These are phyloP conservation scores for Tenthredo mesomela DNA, from an alignment of 2,888 invertebrate genomes.

Conservation along the genomic window DNA sequence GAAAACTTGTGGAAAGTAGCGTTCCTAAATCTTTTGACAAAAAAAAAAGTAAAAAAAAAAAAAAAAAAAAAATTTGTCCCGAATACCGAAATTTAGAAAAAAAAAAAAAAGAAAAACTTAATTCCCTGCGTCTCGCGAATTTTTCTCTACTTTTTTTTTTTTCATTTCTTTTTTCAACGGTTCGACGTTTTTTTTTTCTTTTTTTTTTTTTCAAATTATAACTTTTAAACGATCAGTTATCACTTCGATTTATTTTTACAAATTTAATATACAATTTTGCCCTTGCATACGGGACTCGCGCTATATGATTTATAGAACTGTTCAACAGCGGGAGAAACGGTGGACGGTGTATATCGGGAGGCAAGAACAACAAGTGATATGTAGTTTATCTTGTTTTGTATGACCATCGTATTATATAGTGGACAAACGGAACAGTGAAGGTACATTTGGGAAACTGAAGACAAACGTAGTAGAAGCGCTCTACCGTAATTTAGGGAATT, in stretches of 20 bases:
- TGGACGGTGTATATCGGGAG: background rate
- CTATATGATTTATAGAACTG: background rate
- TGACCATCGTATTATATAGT: slow-evolving; percentile 47
- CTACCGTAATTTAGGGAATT: slow-evolving; percentile 32
- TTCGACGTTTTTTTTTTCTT: background rate
- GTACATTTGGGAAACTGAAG: slow-evolving; percentile 54
- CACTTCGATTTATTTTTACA: background rate
- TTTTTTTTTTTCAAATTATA: background rate
- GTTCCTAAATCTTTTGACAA: background rate
- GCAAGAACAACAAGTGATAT: slow-evolving; percentile 67
- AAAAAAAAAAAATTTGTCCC: background rate
- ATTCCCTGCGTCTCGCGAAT: background rate
- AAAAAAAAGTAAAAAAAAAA: background rate
- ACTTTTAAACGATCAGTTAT: background rate
- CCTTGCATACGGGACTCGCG: no score
- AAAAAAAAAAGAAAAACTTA: background rate
- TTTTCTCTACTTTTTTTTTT: background rate
- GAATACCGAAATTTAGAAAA: background rate
- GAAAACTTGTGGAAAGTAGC: slow-evolving; percentile 5
- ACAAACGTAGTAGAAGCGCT: background rate
- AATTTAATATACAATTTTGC: no score
- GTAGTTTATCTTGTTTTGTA: slow-evolving; percentile 71
- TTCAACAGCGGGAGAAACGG: background rate
- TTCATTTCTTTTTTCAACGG: background rate
- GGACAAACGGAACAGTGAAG: slow-evolving; percentile 28